Base-by-base conservation (phyloP, 2,797 vertebrate species). In the Heliangelus exortis region DNA sequence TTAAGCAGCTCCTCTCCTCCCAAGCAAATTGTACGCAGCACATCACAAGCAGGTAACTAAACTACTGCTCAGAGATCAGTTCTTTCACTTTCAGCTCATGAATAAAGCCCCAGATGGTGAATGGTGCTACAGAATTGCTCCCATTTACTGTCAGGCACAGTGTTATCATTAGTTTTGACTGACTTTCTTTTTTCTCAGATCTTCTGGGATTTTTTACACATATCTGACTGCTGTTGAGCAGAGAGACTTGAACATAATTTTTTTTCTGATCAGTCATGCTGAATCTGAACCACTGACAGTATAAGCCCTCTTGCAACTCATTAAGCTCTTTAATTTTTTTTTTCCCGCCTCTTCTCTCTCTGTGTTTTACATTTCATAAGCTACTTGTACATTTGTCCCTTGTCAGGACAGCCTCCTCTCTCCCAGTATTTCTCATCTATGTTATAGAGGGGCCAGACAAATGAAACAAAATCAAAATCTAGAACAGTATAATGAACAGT, bases 1-100 rank as follows among this genome's bases (percentile, higher is more conserved):
- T 7, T 63, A 1, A 1, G 0, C 13, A 3, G 65, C 36, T 61
- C 73, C 8, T 72, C 9, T 5, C 19, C 15, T 53, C n/a, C 23
- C 28, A 69, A 59, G 4, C 19, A 47, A 12, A 7, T 7, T 8
- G 0, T 47, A 57, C 4, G 4, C 4, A 75, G 20, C 25, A 16
- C 9, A 68, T 61, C 23, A 20, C 29, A 55, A 62, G 18, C 19
- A 78, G 15, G 17, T 68, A 41, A 72, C 53, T 85, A 71, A 41
- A 72, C 50, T 85, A 74, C 39, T 71, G 36, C 41, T 5, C 13
- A 47, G 41, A 75, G n/a, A 34, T 11, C 7, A n/a, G 43, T 33
- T 33, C 23, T 3, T 47, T 84, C 8, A 5, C 12, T 59, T 83
- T 84, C 16, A 45, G 9, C 12, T 71, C 48, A 55, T 55, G 28